A percentile compares a stretch with the other conserved stretches of the same genome.
Evolutionary conservation across 1,140 invertebrate species (phyloP).

Genomic region (Drosophila elegans): DNA sequence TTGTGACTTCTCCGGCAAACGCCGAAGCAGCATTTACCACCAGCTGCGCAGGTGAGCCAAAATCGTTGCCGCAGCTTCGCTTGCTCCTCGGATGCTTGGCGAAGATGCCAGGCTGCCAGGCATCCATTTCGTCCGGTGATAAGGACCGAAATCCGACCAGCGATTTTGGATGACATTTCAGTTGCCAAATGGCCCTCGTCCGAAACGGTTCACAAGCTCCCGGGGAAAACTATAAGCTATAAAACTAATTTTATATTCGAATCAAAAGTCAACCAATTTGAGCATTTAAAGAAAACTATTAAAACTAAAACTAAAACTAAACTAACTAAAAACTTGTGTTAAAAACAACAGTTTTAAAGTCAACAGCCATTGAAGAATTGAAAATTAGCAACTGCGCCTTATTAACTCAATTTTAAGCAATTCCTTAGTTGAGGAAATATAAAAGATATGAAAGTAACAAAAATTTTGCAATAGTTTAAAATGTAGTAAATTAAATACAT

Average conservation of each 20-base stretch:
- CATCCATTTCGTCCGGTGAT: conserved; percentile 28
- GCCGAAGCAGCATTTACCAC: conserved; percentile 66
- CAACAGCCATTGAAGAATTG: too few relatives aligned
- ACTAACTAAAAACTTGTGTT: too few relatives aligned
- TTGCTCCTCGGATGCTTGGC: conserved; percentile 17
- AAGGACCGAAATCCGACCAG: conserved; percentile 21
- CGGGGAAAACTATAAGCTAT: neutral
- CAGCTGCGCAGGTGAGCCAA: conserved; percentile 79
- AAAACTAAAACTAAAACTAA: too few relatives aligned
- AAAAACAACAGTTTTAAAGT: too few relatives aligned
- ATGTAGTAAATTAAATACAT: too few relatives aligned
- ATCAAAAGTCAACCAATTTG: too few relatives aligned
- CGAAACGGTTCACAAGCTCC: conserved; percentile 48
- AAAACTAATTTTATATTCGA: too few relatives aligned
- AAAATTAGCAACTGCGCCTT: too few relatives aligned
- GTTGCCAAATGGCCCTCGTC: conserved; percentile 54
- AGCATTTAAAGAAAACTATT: neutral
- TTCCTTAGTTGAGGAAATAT: too few relatives aligned
- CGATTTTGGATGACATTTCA: conserved; percentile 33
- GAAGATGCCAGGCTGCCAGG: conserved; percentile 18
- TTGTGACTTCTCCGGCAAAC: conserved; percentile 41
- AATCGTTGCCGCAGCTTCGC: conserved; percentile 8
- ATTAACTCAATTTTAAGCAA: too few relatives aligned
- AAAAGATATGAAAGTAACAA: too few relatives aligned
- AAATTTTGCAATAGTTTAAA: too few relatives aligned